Evolutionary conservation across 2,888 invertebrate species (phyloP).

Genomic region (Eristalis pertinax): DNA sequence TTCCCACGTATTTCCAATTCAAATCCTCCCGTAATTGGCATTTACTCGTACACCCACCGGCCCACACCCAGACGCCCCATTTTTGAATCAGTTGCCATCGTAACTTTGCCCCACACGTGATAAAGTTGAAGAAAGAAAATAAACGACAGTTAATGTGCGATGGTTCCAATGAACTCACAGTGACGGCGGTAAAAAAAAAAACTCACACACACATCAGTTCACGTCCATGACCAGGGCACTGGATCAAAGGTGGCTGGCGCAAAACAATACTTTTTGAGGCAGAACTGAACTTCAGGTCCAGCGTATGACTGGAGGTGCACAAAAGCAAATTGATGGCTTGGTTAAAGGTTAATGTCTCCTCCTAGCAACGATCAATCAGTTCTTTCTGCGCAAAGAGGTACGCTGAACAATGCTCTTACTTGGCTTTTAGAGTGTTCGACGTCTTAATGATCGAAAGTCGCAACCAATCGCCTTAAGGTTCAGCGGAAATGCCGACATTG

Average conservation of each 20-base stretch:
- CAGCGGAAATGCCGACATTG: neutral
- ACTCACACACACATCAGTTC: neutral
- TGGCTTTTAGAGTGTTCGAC: neutral
- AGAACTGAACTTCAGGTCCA: neutral
- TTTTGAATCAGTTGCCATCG: neutral
- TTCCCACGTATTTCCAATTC: conserved; percentile 17
- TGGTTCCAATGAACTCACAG: neutral
- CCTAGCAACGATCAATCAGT: neutral
- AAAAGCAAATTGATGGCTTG: neutral
- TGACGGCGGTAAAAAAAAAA: neutral
- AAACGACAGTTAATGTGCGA: neutral
- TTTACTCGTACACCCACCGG: conserved; percentile 3
- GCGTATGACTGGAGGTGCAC: too few relatives aligned
- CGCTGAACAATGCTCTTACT: neutral
- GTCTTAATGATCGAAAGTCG: neutral
- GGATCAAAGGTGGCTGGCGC: neutral
- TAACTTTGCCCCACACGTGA: neutral
- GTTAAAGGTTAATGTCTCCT: neutral
- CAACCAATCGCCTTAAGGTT: neutral
- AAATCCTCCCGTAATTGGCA: conserved; percentile 10
- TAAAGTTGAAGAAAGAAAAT: neutral
- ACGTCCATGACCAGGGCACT: neutral
- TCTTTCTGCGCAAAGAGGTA: neutral
- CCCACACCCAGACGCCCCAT: neutral
- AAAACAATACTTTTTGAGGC: neutral